These are phyloP conservation scores for Varroa destructor DNA, from an alignment of 1,140 invertebrate species.

Conservation along the genomic window DNA sequence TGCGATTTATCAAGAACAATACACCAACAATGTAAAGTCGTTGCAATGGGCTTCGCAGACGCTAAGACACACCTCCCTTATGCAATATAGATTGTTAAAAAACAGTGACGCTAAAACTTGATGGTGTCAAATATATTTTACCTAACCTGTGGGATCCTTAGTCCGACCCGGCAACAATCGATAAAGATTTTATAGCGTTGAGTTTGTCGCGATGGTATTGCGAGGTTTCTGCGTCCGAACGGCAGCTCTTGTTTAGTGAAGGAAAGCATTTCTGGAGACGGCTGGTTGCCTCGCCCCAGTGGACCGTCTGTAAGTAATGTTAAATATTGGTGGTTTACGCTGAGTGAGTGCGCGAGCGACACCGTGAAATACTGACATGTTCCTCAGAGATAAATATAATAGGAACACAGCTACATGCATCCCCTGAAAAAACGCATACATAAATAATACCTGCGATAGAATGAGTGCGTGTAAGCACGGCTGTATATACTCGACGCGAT, in stretches of 20 bases:
- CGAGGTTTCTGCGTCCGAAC: slow-evolving; percentile 10
- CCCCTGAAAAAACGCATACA: neutral
- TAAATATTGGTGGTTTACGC: neutral
- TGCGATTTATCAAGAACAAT: too few species aligned
- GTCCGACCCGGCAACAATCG: slow-evolving; percentile 18
- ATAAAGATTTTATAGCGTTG: slow-evolving; percentile 12
- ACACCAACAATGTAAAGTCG: too few species aligned
- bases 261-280: slow-evolving; percentile 27
- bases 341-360: neutral
- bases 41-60: too few species aligned
- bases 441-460: slow-evolving; percentile 8
- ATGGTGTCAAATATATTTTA: too few species aligned
- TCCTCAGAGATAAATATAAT: neutral
- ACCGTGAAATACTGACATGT: neutral
- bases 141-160: neutral
- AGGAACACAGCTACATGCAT: too few species aligned
- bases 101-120: too few species aligned
- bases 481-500: slow-evolving; percentile 19
- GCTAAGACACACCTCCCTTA: too few species aligned
- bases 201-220: slow-evolving; percentile 24
- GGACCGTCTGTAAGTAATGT: slow-evolving; percentile 5
- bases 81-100: too few species aligned
- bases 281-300: slow-evolving; percentile 18
- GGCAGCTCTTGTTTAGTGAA: slow-evolving; percentile 12
- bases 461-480: slow-evolving; percentile 19